Evolutionary conservation across 2,797 vertebrate genomes (phyloP), one percentile per base, ranked within the genome.

Genomic region (Geotrypetes seraphini): DNA sequence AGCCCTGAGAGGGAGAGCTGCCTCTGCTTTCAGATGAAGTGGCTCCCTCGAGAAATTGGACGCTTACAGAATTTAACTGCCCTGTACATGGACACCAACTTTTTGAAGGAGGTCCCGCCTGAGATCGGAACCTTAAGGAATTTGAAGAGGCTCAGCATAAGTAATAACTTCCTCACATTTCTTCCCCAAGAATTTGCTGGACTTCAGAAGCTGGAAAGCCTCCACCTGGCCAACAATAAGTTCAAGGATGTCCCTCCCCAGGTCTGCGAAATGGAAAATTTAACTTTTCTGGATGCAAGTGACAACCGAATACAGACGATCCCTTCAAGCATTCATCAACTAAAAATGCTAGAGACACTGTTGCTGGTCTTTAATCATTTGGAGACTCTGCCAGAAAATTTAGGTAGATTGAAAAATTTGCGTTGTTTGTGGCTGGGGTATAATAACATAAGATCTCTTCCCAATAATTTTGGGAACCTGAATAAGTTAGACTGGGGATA

Each of bases 221-320:
- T 73, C 9, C 64, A 72, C 36, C 30, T 77, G 13, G 61, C 71
- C 25, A 73, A 71, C 47, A 72, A 66, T 20, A 19, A 3, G 22
- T 39, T 77, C 32, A 25, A n/a, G 0, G 35, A 54, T 5, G 9
- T 75, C 11, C 66, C 69, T 2, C 8, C 10, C 3, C 5, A 56
- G 2, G 14, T 73, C 31, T 73, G 66, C 33, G 56, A 51, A 33
- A 45, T 66, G 17, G 37, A 39, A 16, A 63, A 19, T 23, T 54
- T 77, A 22, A 47, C 26, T 3, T 69, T 72, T 33, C 28, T 68
- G 19, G 71, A 72, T 22, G 4, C 55, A 33, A 67, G 57, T 1
- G 57, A 77, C 36, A 78, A 66, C 33, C 53, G 37, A 39, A 59
- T 66, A 27, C 9, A 10, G 5, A 33, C 10, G 1, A 44, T 72